These are phyloP conservation scores for Coremacera marginata DNA, from an alignment of 2,888 invertebrate species.

Conservation along the genomic window DNA sequence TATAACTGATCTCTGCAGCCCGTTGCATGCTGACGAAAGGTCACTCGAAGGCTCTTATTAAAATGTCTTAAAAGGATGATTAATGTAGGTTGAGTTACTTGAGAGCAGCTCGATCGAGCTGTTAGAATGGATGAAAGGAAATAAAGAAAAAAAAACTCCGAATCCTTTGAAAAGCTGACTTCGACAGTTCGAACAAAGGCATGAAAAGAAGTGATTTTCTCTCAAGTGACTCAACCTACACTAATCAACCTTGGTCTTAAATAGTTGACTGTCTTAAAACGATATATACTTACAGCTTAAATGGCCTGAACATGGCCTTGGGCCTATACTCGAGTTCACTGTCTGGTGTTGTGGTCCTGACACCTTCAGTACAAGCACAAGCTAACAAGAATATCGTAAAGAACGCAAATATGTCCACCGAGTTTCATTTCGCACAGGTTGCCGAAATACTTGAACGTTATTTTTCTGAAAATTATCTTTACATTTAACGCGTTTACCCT, in stretches of 20 bases:
- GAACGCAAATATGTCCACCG: constrained; percentile 78
- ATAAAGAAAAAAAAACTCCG: too few relatives aligned
- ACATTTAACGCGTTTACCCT: constrained; percentile 20
- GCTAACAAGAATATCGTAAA: constrained; percentile 67
- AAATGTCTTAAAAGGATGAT: too few relatives aligned
- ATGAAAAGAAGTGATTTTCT: too few relatives aligned
- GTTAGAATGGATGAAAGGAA: too few relatives aligned
- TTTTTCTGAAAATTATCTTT: neutral
- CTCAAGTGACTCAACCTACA: too few relatives aligned
- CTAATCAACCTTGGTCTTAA: too few relatives aligned
- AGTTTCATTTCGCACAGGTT: constrained; percentile 86
- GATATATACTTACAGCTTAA: constrained; percentile 55
- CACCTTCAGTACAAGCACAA: constrained; percentile 66
- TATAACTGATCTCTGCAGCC: constrained; percentile 83
- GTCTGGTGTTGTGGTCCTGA: constrained; percentile 87
- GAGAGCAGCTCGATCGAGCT: too few relatives aligned
- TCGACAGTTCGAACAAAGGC: too few relatives aligned
- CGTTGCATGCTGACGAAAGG: constrained; percentile 70
- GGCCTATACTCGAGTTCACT: constrained; percentile 93
- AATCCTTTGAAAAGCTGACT: too few relatives aligned
- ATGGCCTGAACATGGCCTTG: constrained; percentile 88
- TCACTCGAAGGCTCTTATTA: constrained; percentile 35
- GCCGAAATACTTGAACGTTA: neutral
- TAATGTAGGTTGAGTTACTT: too few relatives aligned
- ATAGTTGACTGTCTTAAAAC: neutral